Evolutionary conservation across 2,888 invertebrate genomes (phyloP), one percentile per base, ranked within the genome.

Genomic region (Plebejus melissa): DNA sequence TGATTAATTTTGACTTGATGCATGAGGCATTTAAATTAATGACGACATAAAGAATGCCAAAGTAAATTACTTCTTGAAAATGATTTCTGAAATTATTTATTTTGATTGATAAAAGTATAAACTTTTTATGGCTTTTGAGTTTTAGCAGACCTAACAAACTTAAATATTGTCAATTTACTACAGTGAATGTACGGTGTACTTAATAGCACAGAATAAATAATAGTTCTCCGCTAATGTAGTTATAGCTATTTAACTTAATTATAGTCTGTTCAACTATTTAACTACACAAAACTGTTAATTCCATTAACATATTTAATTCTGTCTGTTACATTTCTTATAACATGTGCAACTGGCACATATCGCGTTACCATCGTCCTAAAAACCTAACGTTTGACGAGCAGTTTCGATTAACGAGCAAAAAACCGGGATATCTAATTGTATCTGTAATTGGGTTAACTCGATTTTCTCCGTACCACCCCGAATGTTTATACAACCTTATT

Each of bases 341-440:
- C 72, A 72, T 54, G 50, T 72, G 72, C 22, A 11, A 41, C 46
- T 46, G 22, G 32, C 50, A 32, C 13, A 50, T 22, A 71, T 71
- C 46, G 41, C 6, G 16, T 50, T 71, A 71, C 71, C n/a, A 22
- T 41, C 32, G 72, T 11, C 72, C 72, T 50, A 72, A 72, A 72
- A 72, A 72, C 72, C 71, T 32, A 54, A 72, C 72, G 50, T 72
- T 54, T 54, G 72, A 72, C 72, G 72, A 54, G 72, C 32, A 28
- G 72, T 72, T 54, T 78, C 77, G 78, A 80, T 80, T 79, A 79
- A 82, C 81, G 83, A 83, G 81, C 82, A 82, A 84, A 85, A 88
- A 87, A 91, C 92, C 91, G 89, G 87, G 88, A 90, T 88, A 81
- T 79, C 36, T 7, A 74, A 80, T 71, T 78, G 76, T 84, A 76